Evolutionary conservation across 2,113 vertebrate genomes (phyloP).

Genomic region (crab-eating macaque (Macaca fascicularis)): DNA sequence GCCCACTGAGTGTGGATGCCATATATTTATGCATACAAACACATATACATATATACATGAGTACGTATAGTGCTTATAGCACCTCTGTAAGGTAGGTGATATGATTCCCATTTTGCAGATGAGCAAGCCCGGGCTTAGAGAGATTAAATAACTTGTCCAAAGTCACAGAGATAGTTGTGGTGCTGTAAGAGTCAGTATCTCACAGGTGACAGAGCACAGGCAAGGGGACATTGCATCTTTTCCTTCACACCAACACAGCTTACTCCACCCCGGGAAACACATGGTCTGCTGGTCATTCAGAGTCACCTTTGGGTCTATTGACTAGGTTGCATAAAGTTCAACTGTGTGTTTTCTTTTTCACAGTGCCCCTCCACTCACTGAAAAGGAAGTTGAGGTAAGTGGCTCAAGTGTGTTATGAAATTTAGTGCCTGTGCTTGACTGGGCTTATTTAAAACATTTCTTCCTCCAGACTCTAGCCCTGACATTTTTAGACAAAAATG

Average conservation of each 20-base stretch:
- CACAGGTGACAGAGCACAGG: neutral
- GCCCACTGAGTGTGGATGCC: neutral
- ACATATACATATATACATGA: neutral
- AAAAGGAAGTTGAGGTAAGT: constrained; percentile 98
- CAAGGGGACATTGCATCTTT: neutral
- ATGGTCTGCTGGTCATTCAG: neutral
- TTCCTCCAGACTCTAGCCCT: neutral
- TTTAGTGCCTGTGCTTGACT: neutral
- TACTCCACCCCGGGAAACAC: neutral
- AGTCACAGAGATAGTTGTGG: neutral
- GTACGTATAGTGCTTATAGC: neutral
- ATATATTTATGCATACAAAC: neutral
- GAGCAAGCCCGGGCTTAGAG: neutral
- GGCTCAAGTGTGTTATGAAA: neutral
- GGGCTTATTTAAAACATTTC: neutral
- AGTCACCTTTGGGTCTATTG: constrained; percentile 11
- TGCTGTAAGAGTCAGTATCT: neutral
- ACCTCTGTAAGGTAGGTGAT: neutral
- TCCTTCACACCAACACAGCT: neutral
- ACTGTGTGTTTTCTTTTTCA: constrained; percentile 73
- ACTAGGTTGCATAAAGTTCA: neutral
- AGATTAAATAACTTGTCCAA: neutral
- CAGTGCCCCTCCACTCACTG: constrained; percentile 94
- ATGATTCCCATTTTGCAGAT: constrained; percentile 1
- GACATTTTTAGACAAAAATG: neutral